Evolutionary conservation across 2,888 invertebrate genomes (phyloP).

Genomic region (Caenorhabditis zanzibari): DNA sequence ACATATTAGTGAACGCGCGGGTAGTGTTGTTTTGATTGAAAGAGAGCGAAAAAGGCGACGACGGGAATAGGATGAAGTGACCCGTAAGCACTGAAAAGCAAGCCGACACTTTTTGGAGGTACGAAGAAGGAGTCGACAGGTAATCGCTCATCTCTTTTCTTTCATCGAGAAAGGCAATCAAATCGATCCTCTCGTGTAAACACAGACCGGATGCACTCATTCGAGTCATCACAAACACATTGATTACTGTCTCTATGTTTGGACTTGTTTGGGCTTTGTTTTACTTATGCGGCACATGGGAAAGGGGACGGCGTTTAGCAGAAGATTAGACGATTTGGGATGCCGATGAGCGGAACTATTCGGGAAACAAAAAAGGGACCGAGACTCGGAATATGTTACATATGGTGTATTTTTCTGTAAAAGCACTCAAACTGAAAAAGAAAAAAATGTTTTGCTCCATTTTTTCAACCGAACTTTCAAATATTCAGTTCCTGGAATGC

Average conservation of each 20-base stretch:
- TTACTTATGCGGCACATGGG: slow-evolving; percentile 36
- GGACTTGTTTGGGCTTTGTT: slow-evolving; percentile 47
- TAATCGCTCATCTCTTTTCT: slow-evolving; percentile 40
- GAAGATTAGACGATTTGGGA: slow-evolving; percentile 37
- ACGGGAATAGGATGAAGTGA: slow-evolving; percentile 52
- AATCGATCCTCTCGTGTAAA: slow-evolving; percentile 57
- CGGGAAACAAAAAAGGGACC: background rate
- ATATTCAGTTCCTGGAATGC: too few species aligned
- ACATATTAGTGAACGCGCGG: slow-evolving; percentile 29
- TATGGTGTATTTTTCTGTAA: too few species aligned
- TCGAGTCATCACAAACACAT: slow-evolving; percentile 47
- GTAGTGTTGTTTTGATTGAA: slow-evolving; percentile 48
- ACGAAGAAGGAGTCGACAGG: slow-evolving; percentile 29
- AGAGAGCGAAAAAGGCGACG: background rate
- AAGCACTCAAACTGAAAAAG: too few species aligned
- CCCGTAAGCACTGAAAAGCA: slow-evolving; percentile 61
- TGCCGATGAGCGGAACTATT: background rate
- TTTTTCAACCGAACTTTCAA: too few species aligned
- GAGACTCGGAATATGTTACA: too few species aligned
- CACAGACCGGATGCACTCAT: slow-evolving; percentile 57
- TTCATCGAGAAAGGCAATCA: slow-evolving; percentile 32
- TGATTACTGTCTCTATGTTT: slow-evolving; percentile 42
- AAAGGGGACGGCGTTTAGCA: slow-evolving; percentile 28
- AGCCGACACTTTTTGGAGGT: slow-evolving; percentile 38
- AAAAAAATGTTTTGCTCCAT: too few species aligned